Base-by-base conservation (phyloP, 2,113 vertebrate species). In the Barnardius zonarius region DNA sequence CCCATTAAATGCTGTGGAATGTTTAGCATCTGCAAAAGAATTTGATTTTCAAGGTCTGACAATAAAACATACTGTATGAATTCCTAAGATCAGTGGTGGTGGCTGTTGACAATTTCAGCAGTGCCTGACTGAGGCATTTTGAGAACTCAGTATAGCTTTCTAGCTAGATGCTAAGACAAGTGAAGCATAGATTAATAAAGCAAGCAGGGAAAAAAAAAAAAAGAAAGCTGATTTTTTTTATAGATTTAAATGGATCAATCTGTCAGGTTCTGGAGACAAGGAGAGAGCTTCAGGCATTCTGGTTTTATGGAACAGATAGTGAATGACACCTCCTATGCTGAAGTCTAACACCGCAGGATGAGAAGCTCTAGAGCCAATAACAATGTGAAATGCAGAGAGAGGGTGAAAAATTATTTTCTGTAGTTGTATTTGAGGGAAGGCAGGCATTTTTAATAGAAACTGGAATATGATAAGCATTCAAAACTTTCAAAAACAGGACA, bases 111-210 rank as follows among this genome's bases (percentile, higher is more conserved):
- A 31, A 82, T 86, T 95, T 92, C 55, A 85, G 54, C 82, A 43
- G 70, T 22, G 62, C 49, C 49, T 73, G 84, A 95, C 44, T 62
- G 89, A 95, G 94, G 90, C 31, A 62, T 90, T 73, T 67, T 49
- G 59, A 84, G 77, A 87, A 75, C 44, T 68, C 39, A 23, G 46
- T 64, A 80, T 41, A 73, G 49, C 57, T 89, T 22, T 5, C 63
- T 73, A 90, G 81, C 63, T 73, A 90, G 81, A 83, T 2, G 4
- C n/a, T 62, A 78, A 92, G 72, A 94, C 66, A 92, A 91, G 54
- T 76, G 89, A 94, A 90, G 70, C 69, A 69, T 18, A 80, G 74
- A 83, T 83, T 91, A 96, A 95, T 85, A 87, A 69, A 96, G 33
- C 82, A 85, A 84, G 78, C 90, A 57, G 87, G 37, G 68, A 14